Evolutionary conservation across 2,888 invertebrate genomes (phyloP), one percentile per base, ranked within the genome.

Genomic region (Disparrhopalites patrizii): DNA sequence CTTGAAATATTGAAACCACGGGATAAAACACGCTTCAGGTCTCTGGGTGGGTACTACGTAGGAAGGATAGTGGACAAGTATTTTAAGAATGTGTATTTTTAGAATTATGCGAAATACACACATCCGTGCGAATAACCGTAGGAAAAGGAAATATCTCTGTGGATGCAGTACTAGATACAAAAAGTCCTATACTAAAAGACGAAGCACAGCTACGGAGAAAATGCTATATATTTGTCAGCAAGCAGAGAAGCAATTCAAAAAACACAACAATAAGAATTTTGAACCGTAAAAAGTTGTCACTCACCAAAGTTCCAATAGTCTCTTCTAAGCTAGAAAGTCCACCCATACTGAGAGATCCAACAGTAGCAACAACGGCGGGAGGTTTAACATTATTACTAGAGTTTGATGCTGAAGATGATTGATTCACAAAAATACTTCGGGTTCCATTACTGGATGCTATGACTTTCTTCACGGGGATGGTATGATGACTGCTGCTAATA

Each of bases 281-380:
- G 36, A 10, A 36, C n/a, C n/a, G n/a, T n/a, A 36, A 36, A 31
- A 13, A 56, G 8, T 31, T 27, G 7, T 31, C 4, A 31, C 40
- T 63, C 43, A 63, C 63, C 63, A 40, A 30, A 38, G 54, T 54
- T 55, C 63, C 63, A 13, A 55, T 5, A 20, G 63, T 55, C 15
- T 63, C 63, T 31, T 63, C 63, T 7, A 40, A 23, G 7, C 36
- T 31, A 10, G 52, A 52, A 2, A 63, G 13, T 30, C 63, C 55
- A 18, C 55, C 43, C 55, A 63, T 40, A 55, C 47, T 55, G 28
- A 63, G 30, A 15, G 63, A 63, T n/a, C 55, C 55, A 15, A 63
- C 52, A 38, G 62, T 23, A 25, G 62, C 62, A 7, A 62, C 54
- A 28, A 62, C 36, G 3, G 62, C 23, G 33, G 56, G 20, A 5